Percentiles rank a stretch among this genome's conserved stretches.
Conservation (phyloP, 2,888 invertebrate genomes). For the Morpho helenor region DNA sequence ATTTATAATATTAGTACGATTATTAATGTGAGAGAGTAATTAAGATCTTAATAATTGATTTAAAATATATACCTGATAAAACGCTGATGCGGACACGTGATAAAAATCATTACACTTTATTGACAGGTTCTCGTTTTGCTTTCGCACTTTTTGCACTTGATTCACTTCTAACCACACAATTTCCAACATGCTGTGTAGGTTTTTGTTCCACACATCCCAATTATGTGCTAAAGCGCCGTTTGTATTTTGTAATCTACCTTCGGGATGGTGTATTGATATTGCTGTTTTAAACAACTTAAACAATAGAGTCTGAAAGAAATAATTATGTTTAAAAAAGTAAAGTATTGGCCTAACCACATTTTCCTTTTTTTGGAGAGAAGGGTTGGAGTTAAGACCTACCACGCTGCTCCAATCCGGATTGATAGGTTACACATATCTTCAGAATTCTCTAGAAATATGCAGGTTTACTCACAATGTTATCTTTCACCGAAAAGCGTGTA, state of each 20-base stretch:
- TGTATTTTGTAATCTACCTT: slow-evolving; percentile 42
- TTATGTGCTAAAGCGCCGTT: slow-evolving; percentile 53
- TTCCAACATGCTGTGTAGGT: slow-evolving; percentile 55
- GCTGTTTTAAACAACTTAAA: slow-evolving; percentile 54
- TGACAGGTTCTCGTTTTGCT: slow-evolving; percentile 39
- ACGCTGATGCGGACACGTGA: slow-evolving; percentile 52
- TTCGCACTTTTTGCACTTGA: slow-evolving; percentile 48
- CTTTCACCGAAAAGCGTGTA: no score
- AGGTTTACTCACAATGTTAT: no score
- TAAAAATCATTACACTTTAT: slow-evolving; percentile 44
- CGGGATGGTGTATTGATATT: slow-evolving; percentile 60
- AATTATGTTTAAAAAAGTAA: not conserved
- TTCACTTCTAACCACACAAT: slow-evolving; percentile 54
- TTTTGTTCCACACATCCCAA: slow-evolving; percentile 59
- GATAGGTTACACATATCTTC: no score
- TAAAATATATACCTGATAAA: slow-evolving; percentile 55
- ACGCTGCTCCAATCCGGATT: no score
- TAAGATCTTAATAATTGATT: slow-evolving; percentile 18
- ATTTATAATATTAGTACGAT: no score
- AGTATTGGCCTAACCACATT: no score
- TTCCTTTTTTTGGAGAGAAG: no score
- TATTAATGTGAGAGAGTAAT: no score
- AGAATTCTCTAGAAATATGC: no score
- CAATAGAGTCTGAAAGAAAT: slow-evolving; percentile 47
- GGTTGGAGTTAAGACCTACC: no score